Percentiles rank a stretch among this genome's conserved stretches.
Conservation (phyloP, 2,888 invertebrate species). For the Drepanosiphum platanoidis region DNA sequence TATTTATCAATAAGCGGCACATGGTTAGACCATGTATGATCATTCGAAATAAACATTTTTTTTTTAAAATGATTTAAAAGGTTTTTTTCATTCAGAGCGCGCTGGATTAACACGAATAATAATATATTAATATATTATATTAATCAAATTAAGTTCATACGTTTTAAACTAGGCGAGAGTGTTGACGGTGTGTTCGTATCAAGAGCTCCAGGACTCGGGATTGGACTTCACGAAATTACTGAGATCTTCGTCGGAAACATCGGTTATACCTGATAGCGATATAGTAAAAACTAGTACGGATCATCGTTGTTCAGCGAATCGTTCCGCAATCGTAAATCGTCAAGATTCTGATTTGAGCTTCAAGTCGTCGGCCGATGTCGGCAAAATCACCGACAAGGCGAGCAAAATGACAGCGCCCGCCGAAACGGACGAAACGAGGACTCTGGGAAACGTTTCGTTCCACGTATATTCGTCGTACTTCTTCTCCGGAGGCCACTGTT, state of each 20-base stretch:
- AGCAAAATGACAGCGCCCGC: not conserved
- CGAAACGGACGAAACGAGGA: not conserved
- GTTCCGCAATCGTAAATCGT: no score
- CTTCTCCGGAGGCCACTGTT: not conserved
- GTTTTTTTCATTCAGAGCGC: no score
- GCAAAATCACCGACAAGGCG: not conserved
- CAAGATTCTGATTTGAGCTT: no score
- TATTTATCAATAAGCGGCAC: no score
- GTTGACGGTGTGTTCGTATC: conserved; percentile 73
- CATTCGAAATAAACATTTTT: no score
- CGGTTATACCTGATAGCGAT: conserved; percentile 66
- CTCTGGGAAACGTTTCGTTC: not conserved
- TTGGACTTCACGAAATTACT: conserved; percentile 81
- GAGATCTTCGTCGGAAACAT: conserved; percentile 70
- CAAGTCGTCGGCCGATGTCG: not conserved
- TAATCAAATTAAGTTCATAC: no score
- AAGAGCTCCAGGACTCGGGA: conserved; percentile 77
- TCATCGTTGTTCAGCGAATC: no score
- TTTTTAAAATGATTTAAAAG: no score
- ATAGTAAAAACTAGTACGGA: not conserved
- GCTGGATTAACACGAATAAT: no score
- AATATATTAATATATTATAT: no score
- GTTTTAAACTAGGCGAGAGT: conserved; percentile 68
- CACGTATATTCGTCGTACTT: not conserved
- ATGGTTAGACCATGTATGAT: no score